A percentile compares a stretch with the other conserved stretches of the same genome.
These are phyloP conservation scores for Mythimna loreyi DNA, from an alignment of 2,888 invertebrate genomes.

Conservation along the genomic window DNA sequence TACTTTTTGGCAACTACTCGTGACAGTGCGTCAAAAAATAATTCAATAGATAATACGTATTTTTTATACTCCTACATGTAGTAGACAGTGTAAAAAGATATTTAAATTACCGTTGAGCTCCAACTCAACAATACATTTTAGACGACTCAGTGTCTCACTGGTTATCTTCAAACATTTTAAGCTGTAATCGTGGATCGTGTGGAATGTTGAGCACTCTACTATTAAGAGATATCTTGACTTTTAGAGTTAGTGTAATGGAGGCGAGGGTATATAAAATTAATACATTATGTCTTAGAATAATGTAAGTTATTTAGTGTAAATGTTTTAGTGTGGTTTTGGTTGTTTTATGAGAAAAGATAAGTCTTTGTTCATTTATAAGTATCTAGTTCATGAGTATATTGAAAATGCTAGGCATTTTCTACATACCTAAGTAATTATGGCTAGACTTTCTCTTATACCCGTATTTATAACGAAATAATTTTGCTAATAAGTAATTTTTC, in stretches of 20 bases:
- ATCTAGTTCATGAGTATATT: background rate
- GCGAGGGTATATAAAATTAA: background rate
- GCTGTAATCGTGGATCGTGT: slow-evolving; percentile 22
- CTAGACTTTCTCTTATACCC: no score
- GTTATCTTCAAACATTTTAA: slow-evolving; percentile 55
- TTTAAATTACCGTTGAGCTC: background rate
- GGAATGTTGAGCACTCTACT: slow-evolving; percentile 51
- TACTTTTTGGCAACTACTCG: no score
- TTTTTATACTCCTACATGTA: no score
- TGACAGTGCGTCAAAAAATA: no score
- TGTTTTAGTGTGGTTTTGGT: background rate
- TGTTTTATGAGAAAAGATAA: background rate
- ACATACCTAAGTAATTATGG: no score
- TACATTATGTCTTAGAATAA: background rate
- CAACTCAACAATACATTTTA: background rate
- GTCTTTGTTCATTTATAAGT: background rate
- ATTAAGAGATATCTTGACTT: slow-evolving; percentile 31
- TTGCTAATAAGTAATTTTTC: no score
- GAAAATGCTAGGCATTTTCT: no score
- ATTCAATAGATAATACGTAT: no score
- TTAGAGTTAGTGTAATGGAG: background rate
- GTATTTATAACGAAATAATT: no score
- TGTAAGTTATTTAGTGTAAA: background rate
- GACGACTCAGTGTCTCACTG: slow-evolving; percentile 14
- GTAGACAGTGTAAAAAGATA: no score